Base-by-base conservation (phyloP, 2,113 vertebrate species). In the Drymodes brunneopygia region DNA sequence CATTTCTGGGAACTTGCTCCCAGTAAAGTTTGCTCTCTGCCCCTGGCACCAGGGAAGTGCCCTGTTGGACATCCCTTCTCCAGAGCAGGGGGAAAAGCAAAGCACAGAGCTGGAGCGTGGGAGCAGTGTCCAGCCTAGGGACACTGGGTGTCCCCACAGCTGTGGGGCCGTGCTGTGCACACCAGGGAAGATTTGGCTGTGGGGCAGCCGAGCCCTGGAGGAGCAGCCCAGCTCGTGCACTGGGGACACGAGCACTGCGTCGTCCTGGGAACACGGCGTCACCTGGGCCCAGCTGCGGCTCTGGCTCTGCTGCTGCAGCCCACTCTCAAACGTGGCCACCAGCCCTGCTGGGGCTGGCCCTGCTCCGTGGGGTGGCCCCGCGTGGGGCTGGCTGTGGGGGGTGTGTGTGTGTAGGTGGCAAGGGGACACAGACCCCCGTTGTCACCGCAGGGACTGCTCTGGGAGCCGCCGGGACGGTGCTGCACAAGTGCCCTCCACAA, bases 191-290 rank as follows among this genome's bases (percentile, higher is more conserved):
- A 15, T 47, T 64, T 80, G 92, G 67, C 58, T 50, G 53, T 12
- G 2, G 33, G 35, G 9, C 50, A 51, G 69, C 73, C 2, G 11
- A 51, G 74, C 45, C 40, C 42, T 57, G 2, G 4, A 42, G 64
- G 36, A 73, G 71, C 85, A 47, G 64, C 81, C 6, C 66, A 7
- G 51, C 33, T 74, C 0, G 0, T 18, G 38, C 56, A 65, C 42
- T 10, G 42, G 42, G 42, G 42, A 29, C 16, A 2, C 50, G 1
- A 24, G 1, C 6, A 4, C 60, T 1, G 24, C 4, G 1, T 18
- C 3, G 1, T 35, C 38, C 54, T 15, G 2, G 3, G 69, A 17
- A 15, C 7, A 0, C 2, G 0, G 54, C 0, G 1, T 2, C 4
- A 5, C 57, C 69, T 7, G 9, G 16, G 62, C 73, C 77, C 0